Evolutionary conservation across 2,797 vertebrate genomes (phyloP).

Genomic region (Bovichtus diacanthus): DNA sequence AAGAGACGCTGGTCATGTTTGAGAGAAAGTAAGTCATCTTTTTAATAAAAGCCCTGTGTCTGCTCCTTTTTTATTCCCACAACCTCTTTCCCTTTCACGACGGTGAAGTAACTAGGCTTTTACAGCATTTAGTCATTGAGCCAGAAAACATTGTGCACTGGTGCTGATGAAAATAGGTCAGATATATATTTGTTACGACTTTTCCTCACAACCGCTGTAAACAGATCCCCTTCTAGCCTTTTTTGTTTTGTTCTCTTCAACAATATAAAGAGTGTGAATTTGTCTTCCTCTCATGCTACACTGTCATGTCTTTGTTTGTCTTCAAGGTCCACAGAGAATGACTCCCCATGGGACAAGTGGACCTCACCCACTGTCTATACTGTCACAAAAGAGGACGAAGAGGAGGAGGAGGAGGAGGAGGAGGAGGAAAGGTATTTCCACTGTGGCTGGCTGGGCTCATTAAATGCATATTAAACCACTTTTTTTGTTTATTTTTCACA

Average conservation of each 20-base stretch:
- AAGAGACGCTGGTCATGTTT: slow-evolving; percentile 76
- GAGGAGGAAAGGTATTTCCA: slow-evolving; percentile 57
- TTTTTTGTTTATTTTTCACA: slow-evolving; percentile 25
- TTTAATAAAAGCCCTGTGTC: slow-evolving; percentile 60
- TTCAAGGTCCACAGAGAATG: slow-evolving; percentile 71
- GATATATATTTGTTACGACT: slow-evolving; percentile 64
- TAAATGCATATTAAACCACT: slow-evolving; percentile 50
- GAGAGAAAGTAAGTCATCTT: slow-evolving; percentile 81
- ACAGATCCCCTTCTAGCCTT: slow-evolving; percentile 29
- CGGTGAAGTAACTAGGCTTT: slow-evolving; percentile 50
- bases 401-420: slow-evolving; percentile 31
- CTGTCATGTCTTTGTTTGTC: slow-evolving; percentile 45
- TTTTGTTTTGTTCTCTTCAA: not conserved
- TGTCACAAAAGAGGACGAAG: slow-evolving; percentile 35
- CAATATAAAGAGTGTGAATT: slow-evolving; percentile 5
- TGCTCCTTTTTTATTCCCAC: slow-evolving; percentile 63
- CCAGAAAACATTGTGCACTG: slow-evolving; percentile 76
- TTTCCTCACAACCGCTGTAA: slow-evolving; percentile 38
- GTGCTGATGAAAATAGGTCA: slow-evolving; percentile 77
- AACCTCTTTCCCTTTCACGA: slow-evolving; percentile 66
- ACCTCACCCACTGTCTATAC: slow-evolving; percentile 74
- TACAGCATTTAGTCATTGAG: slow-evolving; percentile 65
- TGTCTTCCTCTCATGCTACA: slow-evolving; percentile 8
- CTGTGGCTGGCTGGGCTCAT: slow-evolving; percentile 39
- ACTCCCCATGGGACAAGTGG: slow-evolving; percentile 82